phyloP scores from a whole-genome alignment of 2,113 vertebrate genomes.

The Aplodontia rufa region DNA sequence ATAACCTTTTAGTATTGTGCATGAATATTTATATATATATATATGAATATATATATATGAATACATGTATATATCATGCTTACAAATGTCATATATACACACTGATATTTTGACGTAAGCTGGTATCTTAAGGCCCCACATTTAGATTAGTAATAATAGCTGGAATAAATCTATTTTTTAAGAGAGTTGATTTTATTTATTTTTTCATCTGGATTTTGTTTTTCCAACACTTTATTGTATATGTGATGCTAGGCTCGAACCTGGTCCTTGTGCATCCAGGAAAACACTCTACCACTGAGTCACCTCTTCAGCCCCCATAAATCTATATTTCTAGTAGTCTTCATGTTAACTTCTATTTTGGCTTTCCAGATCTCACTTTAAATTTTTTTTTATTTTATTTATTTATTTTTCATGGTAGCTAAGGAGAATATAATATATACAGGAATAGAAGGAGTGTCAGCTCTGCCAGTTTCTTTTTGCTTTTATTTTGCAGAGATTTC shows the following conservation, averaged over 20 bases:
- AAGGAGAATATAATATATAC: not conserved
- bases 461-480: not conserved
- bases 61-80: not conserved
- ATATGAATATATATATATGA: too few species aligned
- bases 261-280: too few species aligned
- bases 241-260: too few species aligned
- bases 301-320: too few species aligned
- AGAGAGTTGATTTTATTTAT: too few species aligned
- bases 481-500: not conserved
- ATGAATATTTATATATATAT: too few species aligned
- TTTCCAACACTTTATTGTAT: too few species aligned
- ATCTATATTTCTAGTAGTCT: conserved; percentile 14
- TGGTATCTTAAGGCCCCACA: not conserved
- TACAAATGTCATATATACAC: not conserved
- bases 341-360: not conserved
- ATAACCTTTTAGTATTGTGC: not conserved
- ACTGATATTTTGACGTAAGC: not conserved
- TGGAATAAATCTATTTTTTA: too few species aligned
- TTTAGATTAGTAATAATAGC: not conserved
- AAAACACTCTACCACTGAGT: too few species aligned
- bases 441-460: not conserved
- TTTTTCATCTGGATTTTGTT: too few species aligned
- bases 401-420: too few species aligned
- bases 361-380: not conserved
- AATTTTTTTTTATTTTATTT: too few species aligned